These are phyloP conservation scores for Gnathonemus longibarbis DNA, from an alignment of 2,113 vertebrate species.

Conservation along the genomic window DNA sequence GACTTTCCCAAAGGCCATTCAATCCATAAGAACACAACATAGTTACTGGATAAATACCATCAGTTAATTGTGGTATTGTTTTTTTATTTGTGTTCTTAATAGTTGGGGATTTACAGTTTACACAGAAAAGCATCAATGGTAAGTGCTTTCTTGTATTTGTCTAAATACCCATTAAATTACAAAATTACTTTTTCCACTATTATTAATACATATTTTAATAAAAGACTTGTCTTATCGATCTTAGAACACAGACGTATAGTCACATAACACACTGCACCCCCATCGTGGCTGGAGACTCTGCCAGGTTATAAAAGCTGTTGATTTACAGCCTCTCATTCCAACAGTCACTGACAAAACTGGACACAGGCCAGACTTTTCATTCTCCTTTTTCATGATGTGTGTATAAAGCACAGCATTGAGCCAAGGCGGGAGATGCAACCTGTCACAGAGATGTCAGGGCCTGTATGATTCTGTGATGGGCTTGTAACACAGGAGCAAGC, in stretches of 20 bases:
- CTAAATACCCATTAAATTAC: background rate
- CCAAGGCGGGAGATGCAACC: background rate
- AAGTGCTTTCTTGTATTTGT: conserved; percentile 47
- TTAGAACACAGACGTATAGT: background rate
- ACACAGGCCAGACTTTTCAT: background rate
- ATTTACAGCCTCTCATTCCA: background rate
- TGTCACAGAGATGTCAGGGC: background rate
- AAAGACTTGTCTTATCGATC: background rate
- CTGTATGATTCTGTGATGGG: background rate
- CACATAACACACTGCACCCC: background rate
- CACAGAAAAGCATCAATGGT: conserved; percentile 92
- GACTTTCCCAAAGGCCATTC: background rate
- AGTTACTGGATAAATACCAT: conserved; percentile 24
- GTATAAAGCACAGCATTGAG: background rate
- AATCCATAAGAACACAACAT: background rate
- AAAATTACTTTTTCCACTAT: background rate
- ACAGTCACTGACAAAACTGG: background rate
- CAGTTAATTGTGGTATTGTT: conserved; percentile 3
- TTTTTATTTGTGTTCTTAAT: conserved; percentile 37
- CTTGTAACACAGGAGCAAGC: background rate
- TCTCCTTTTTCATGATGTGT: background rate
- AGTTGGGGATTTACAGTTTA: conserved; percentile 87
- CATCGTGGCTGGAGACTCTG: background rate
- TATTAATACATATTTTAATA: background rate
- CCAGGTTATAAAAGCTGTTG: background rate